Conservation (phyloP, 2,113 vertebrate genomes). For the Hippocampus abdominalis region DNA sequence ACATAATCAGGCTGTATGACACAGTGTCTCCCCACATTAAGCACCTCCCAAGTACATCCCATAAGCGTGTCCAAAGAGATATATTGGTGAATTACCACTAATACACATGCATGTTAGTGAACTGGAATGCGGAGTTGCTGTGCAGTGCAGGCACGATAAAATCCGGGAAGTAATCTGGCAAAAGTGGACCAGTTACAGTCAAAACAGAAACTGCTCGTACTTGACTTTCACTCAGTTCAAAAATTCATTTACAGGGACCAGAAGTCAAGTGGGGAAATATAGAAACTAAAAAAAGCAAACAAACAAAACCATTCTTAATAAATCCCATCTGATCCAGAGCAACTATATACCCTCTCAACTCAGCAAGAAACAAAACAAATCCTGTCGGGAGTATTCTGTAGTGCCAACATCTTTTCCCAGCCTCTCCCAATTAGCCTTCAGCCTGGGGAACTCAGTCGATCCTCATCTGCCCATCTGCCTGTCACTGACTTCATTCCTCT, state of each 20-base stretch:
- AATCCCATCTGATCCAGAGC: constrained; percentile 47
- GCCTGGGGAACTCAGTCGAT: constrained; percentile 67
- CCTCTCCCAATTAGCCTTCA: constrained; percentile 72
- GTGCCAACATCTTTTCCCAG: constrained; percentile 60
- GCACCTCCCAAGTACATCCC: no score
- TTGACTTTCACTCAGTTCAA: background rate
- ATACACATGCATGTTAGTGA: no score
- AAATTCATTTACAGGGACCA: background rate
- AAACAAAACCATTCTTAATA: constrained; percentile 34
- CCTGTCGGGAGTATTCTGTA: constrained; percentile 61
- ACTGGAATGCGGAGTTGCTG: no score
- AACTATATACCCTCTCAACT: constrained; percentile 32
- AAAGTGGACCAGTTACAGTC: no score
- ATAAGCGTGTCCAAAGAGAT: no score
- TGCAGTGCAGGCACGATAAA: no score
- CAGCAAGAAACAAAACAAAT: constrained; percentile 56
- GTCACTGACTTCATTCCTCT: constrained; percentile 65
- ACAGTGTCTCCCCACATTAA: no score
- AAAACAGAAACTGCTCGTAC: background rate
- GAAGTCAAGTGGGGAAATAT: constrained; percentile 3
- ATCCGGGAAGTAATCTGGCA: no score
- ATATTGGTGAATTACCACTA: no score
- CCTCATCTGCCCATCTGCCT: constrained; percentile 68
- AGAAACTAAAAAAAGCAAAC: background rate
- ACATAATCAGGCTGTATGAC: no score